Evolutionary conservation across 1,140 invertebrate genomes (phyloP).

Genomic region (Conopomorpha cramerella): DNA sequence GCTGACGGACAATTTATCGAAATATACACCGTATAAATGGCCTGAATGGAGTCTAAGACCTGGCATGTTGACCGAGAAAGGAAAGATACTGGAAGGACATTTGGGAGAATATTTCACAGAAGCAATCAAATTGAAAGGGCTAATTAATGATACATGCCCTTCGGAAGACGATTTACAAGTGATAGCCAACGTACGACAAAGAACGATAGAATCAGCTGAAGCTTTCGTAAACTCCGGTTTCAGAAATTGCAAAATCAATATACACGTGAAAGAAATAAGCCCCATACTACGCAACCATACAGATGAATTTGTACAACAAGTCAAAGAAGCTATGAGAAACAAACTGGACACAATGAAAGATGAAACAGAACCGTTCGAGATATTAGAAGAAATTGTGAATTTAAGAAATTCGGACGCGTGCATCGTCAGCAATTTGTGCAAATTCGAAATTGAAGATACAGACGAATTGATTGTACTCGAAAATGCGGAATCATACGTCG

Average conservation of each 20-base stretch:
- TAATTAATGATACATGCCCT: slow-evolving; percentile 21
- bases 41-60: slow-evolving; percentile 16
- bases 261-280: background rate
- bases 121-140: slow-evolving; percentile 17
- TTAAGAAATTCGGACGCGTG: slow-evolving; percentile 24
- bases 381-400: slow-evolving; percentile 27
- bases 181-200: slow-evolving; percentile 29
- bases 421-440: too few species aligned
- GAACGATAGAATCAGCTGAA: slow-evolving; percentile 26
- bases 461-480: slow-evolving; percentile 22
- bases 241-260: slow-evolving; percentile 4
- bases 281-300: slow-evolving; percentile 23
- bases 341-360: slow-evolving; percentile 18
- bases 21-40: slow-evolving; percentile 16
- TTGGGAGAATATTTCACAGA: slow-evolving; percentile 21
- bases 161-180: slow-evolving; percentile 14
- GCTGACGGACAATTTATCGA: slow-evolving; percentile 17
- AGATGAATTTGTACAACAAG: slow-evolving; percentile 12
- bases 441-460: slow-evolving; percentile 10
- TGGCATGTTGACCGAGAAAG: slow-evolving; percentile 22
- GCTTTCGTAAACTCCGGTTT: slow-evolving; percentile 30
- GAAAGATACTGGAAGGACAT: slow-evolving; percentile 19
- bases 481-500: slow-evolving; percentile 26
- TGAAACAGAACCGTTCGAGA: slow-evolving; percentile 16
- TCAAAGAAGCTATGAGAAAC: slow-evolving; percentile 19